These are phyloP conservation scores for Propithecus deckenii DNA, from an alignment of 2,797 vertebrate species.

Conservation along the genomic window DNA sequence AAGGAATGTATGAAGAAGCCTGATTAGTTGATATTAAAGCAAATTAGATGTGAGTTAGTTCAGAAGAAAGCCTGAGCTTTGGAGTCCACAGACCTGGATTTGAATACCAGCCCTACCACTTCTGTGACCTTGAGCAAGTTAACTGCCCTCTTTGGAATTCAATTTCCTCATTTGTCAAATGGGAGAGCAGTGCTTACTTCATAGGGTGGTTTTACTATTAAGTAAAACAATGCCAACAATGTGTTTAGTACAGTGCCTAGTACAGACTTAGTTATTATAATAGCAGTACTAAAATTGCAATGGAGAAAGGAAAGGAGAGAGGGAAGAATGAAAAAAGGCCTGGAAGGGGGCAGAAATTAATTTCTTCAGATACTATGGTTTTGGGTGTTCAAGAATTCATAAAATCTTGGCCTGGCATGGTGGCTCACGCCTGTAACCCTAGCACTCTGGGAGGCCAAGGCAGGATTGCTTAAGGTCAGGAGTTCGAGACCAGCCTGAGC, in stretches of 20 bases:
- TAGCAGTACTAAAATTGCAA: not conserved
- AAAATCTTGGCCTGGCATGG: not conserved
- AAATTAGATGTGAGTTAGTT: slow-evolving; percentile 29
- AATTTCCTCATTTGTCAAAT: slow-evolving; percentile 6
- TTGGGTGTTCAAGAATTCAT: not conserved
- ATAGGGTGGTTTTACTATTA: not conserved
- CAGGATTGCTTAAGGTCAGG: no score
- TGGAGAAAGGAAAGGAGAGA: not conserved
- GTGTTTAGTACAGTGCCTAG: not conserved
- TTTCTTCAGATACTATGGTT: not conserved
- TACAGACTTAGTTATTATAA: not conserved
- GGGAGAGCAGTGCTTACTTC: slow-evolving; percentile 5
- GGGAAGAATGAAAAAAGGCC: not conserved
- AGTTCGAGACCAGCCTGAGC: no score
- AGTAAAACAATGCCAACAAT: not conserved
- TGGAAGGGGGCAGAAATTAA: not conserved
- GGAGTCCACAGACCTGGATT: not conserved
- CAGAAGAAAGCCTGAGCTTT: not conserved
- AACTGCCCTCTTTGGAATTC: slow-evolving; percentile 43
- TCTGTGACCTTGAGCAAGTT: not conserved
- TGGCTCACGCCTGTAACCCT: no score
- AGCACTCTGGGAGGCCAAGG: no score
- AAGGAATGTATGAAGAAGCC: slow-evolving; percentile 47
- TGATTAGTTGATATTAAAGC: slow-evolving; percentile 33
- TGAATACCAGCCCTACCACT: not conserved